Conservation (phyloP, 1,140 invertebrate species). For the Lepeophtheirus salmonis region DNA sequence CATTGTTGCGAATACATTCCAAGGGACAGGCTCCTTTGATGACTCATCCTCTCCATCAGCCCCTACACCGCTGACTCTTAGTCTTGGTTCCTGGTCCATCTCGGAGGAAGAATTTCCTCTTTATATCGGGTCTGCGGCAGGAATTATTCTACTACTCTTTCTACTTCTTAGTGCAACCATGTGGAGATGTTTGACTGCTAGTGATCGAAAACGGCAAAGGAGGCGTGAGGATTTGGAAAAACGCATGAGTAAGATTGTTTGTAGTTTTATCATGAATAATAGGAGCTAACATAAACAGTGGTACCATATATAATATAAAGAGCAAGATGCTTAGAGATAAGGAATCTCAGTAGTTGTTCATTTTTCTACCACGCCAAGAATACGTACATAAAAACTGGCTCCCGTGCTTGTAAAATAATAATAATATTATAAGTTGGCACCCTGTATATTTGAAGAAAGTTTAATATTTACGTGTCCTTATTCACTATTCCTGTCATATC, state of each 20-base stretch:
- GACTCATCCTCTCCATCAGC: background rate
- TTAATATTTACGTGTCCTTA: too few species aligned
- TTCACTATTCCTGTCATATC: too few species aligned
- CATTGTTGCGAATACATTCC: background rate
- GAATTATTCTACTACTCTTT: constrained; percentile 6
- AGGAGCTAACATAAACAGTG: background rate
- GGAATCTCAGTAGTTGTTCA: too few species aligned
- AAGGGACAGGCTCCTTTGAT: background rate
- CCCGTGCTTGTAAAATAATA: too few species aligned
- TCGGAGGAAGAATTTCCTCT: constrained; percentile 11
- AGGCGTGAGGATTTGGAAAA: background rate
- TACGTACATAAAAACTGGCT: too few species aligned
- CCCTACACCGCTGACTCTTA: constrained; percentile 5
- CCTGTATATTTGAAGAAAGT: too few species aligned
- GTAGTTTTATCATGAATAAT: background rate
- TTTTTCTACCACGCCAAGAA: too few species aligned
- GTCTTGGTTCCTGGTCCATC: constrained; percentile 11
- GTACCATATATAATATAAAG: too few species aligned
- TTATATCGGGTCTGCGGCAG: constrained; percentile 4
- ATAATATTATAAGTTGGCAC: too few species aligned
- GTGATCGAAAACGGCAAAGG: background rate
- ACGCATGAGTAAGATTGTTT: background rate
- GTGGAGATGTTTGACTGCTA: background rate
- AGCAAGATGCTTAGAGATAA: too few species aligned
- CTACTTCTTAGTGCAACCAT: background rate